Evolutionary conservation across 2,888 invertebrate genomes (phyloP), one percentile per base, ranked within the genome.

Genomic region (Sepiola atlantica): DNA sequence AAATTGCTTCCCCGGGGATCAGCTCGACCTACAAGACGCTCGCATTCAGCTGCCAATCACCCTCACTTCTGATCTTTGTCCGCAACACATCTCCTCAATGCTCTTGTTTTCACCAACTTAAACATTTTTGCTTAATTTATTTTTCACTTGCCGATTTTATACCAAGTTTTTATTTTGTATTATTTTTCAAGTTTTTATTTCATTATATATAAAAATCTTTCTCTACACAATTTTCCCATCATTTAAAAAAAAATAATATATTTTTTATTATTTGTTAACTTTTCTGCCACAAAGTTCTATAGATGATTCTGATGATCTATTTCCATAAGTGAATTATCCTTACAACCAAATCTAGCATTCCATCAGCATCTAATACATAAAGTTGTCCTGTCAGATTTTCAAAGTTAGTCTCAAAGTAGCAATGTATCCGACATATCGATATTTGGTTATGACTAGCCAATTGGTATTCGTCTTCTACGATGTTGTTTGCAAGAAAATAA

Each of bases 21-120:
- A 77, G n/a, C 77, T 77, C 77, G 77, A 77, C 77, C 77, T 77
- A 77, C 77, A 77, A 77, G 77, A 77, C n/a, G 77, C n/a, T 77
- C 77, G 32, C n/a, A 77, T 77, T 77, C 77, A 77, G n/a, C 77
- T 77, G 77, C 77, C 77, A 77, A 77, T 77, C 77, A 77, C 77
- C 32, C n/a, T 77, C n/a, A 77, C 77, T 77, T 77, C 77, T 77
- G 77, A 77, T 77, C 77, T 77, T 77, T 77, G 77, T 77, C n/a
- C 32, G 16, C n/a, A 77, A 77, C n/a, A 32, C 14, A 77, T 77
- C 77, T 77, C 77, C n/a, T 77, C 77, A 77, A 77, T 77, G 16
- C n/a, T 77, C 77, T 77, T 77, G 77, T 77, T 77, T 77, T 77
- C 16, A 77, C 16, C 14, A n/a, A 77, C 32, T 77, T 18, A 32